Percentiles rank a stretch among this genome's conserved stretches.
These are phyloP conservation scores for Acrocephalus kingi DNA, from an alignment of 2,113 vertebrate genomes.

Conservation along the genomic window DNA sequence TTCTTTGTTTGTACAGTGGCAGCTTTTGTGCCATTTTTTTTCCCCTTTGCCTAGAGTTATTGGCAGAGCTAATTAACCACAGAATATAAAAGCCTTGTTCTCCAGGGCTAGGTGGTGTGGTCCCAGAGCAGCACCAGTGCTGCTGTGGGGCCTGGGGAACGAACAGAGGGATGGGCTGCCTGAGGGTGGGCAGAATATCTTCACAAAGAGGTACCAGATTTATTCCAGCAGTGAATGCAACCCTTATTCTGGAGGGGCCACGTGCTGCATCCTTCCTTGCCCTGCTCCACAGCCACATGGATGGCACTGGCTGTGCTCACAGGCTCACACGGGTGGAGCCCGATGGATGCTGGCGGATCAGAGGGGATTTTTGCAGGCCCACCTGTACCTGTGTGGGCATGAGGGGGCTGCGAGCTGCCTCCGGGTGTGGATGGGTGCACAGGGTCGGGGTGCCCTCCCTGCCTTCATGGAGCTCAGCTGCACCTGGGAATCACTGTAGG, in stretches of 20 bases:
- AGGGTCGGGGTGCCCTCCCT: not conserved
- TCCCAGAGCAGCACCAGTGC: not conserved
- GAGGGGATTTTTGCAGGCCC: not conserved
- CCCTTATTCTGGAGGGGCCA: not conserved
- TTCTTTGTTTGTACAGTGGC: conserved; percentile 28
- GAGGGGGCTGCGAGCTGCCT: fast-evolving
- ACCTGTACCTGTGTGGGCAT: fast-evolving
- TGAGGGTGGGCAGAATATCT: not conserved
- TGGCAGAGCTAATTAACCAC: conserved; percentile 55
- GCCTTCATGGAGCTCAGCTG: fast-evolving
- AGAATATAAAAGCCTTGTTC: conserved; percentile 26
- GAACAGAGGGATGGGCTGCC: not conserved
- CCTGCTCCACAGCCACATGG: not conserved
- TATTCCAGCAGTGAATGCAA: not conserved
- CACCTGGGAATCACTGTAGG: not conserved
- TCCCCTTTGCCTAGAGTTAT: conserved; percentile 28
- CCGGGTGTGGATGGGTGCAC: too few species aligned
- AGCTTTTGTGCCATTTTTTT: conserved; percentile 11
- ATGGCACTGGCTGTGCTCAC: not conserved
- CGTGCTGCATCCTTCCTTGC: not conserved
- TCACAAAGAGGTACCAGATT: not conserved
- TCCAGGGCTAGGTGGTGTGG: not conserved
- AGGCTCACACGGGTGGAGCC: not conserved
- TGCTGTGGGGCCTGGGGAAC: not conserved
- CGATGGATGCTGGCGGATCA: not conserved